Percentiles rank a stretch among this genome's conserved stretches.
Evolutionary conservation across 2,888 invertebrate species (phyloP).

Genomic region (Amblyteles armatorius): DNA sequence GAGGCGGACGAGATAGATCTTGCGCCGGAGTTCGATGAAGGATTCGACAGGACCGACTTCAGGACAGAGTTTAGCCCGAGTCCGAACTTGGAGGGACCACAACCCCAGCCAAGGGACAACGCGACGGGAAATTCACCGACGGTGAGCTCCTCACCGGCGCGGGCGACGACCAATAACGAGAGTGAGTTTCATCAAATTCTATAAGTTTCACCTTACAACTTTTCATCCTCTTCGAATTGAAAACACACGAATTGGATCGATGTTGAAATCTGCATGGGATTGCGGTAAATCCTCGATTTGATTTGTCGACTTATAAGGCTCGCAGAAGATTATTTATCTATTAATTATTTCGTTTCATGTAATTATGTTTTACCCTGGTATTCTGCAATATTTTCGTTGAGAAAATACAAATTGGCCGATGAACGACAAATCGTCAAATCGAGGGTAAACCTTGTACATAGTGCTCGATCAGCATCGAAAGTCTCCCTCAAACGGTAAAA

Average conservation of each 20-base stretch:
- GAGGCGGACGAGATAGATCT: constrained; percentile 90
- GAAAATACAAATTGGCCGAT: not conserved
- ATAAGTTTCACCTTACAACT: constrained; percentile 23
- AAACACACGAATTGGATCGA: constrained; percentile 14
- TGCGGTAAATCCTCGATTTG: constrained; percentile 6
- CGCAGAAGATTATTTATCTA: not conserved
- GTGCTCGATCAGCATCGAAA: constrained; percentile 57
- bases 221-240: not conserved
- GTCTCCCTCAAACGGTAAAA: not conserved
- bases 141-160: constrained; percentile 82
- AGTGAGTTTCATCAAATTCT: constrained; percentile 76
- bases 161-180: constrained; percentile 82
- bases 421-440: not conserved
- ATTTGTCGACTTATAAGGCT: not conserved
- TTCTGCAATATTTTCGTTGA: not conserved
- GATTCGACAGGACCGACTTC: constrained; percentile 85
- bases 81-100: constrained; percentile 83
- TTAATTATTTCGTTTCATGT: not conserved
- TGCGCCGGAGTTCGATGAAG: constrained; percentile 82
- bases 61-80: constrained; percentile 84
- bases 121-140: constrained; percentile 78
- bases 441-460: not conserved
- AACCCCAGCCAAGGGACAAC: constrained; percentile 81
- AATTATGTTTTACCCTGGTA: not conserved
- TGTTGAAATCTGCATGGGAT: constrained; percentile 32